Evolutionary conservation across 2,888 invertebrate species (phyloP).

Genomic region (Cataglyphis altisquamis): DNA sequence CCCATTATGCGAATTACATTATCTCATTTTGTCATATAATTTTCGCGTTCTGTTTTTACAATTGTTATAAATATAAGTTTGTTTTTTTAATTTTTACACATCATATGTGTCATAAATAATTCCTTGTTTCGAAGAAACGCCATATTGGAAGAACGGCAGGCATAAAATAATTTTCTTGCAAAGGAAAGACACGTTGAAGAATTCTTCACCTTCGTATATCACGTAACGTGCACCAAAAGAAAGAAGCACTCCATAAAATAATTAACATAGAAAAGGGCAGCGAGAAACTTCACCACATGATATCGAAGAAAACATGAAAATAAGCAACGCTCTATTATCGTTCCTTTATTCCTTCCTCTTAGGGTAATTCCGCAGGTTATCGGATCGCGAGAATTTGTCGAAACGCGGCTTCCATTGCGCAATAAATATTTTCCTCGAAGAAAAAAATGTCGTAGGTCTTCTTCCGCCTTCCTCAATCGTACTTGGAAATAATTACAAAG

Average conservation of each 20-base stretch:
- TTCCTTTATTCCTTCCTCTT: slow-evolving; percentile 25
- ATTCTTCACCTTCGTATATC: neutral
- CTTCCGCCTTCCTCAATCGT: neutral
- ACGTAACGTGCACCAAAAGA: slow-evolving; percentile 17
- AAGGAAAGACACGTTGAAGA: slow-evolving; percentile 14
- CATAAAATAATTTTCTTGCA: slow-evolving; percentile 23
- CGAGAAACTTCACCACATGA: slow-evolving; percentile 7
- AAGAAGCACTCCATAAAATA: slow-evolving; percentile 33
- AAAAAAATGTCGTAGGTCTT: slow-evolving; percentile 15
- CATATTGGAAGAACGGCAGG: neutral
- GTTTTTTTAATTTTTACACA: neutral
- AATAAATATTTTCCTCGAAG: slow-evolving; percentile 34
- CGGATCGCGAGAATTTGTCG: slow-evolving; percentile 42
- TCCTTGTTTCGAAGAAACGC: neutral
- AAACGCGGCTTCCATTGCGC: slow-evolving; percentile 30
- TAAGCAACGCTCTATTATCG: slow-evolving; percentile 39
- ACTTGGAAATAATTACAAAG: slow-evolving; percentile 44
- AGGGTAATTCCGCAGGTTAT: slow-evolving; percentile 27
- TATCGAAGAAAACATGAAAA: slow-evolving; percentile 37
- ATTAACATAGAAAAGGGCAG: slow-evolving; percentile 34
- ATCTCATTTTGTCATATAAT: neutral
- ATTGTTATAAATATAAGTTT: neutral
- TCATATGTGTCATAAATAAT: slow-evolving; percentile 8
- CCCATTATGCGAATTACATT: slow-evolving; percentile 2
- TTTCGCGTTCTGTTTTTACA: slow-evolving; percentile 5